Evolutionary conservation across 2,888 invertebrate species (phyloP), one percentile per base, ranked within the genome.

Genomic region (Apantesis nais): DNA sequence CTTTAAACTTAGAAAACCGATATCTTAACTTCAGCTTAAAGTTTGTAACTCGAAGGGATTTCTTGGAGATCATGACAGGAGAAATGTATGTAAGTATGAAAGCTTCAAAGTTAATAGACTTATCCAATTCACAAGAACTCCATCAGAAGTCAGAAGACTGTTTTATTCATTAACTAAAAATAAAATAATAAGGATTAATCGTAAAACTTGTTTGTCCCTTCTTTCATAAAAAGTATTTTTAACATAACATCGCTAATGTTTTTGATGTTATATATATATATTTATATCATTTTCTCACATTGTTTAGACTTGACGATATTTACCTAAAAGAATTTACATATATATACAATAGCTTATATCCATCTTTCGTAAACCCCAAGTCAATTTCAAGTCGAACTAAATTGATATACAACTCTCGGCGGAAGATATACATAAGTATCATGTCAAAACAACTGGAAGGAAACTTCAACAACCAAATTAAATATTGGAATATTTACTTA

Each of bases 381-480:
- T 70, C 70, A 66, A 70, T 66, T 66, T 62, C n/a, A 52, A 61
- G 62, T 66, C 61, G 25, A 70, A 66, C 61, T 62, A 62, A 66
- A 70, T 66, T 61, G 62, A n/a, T 39, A 52, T 52, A 60, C 58
- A 48, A 61, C 61, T 41, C 62, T 11, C 44, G 66, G 55, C 37
- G 39, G 61, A 62, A 60, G 64, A 64, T 61, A 60, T 44, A 39
- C 55, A 58, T 58, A 55, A 68, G 39, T 62, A 39, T 68, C 37
- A 41, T 41, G 31, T 62, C 22, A 22, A 16, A 68, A 16, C 41
- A 34, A 63, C 63, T 44, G 19, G 63, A 41, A 25, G 9, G n/a
- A 67, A 29, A 60, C n/a, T 48, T 16, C 0, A 48, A 39, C 22
- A 34, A 61, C 11, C 61, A 34, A 41, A 12, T 11, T 55, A 4